Conservation (phyloP, 2,888 invertebrate genomes). For the Hypolimnas misippus region DNA sequence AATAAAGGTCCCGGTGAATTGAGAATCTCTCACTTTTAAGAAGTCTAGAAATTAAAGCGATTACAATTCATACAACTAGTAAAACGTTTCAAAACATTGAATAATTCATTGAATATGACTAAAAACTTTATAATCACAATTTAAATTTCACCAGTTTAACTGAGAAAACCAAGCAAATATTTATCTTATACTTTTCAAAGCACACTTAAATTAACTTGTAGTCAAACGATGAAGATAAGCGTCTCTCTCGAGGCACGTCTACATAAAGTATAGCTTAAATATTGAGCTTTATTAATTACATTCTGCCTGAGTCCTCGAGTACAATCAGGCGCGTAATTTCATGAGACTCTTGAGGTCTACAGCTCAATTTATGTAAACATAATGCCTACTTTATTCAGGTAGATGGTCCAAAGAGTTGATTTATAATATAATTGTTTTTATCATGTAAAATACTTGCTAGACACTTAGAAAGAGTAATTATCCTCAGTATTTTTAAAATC, state of each 20-base stretch:
- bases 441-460: background rate
- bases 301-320: slow-evolving; percentile 29
- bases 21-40: too few relatives aligned
- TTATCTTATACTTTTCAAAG: slow-evolving; percentile 23
- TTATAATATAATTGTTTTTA: slow-evolving; percentile 1
- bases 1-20: too few relatives aligned
- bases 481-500: too few relatives aligned
- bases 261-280: slow-evolving; percentile 25
- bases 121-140: background rate
- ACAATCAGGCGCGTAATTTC: slow-evolving; percentile 41
- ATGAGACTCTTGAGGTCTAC: slow-evolving; percentile 38
- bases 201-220: slow-evolving; percentile 18
- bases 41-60: too few relatives aligned
- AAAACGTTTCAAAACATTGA: too few relatives aligned
- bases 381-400: slow-evolving; percentile 9
- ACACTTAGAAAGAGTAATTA: too few relatives aligned
- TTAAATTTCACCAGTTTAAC: slow-evolving; percentile 4
- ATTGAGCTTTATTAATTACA: slow-evolving; percentile 41
- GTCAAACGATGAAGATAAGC: slow-evolving; percentile 23
- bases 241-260: slow-evolving; percentile 7
- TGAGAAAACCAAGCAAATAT: slow-evolving; percentile 20
- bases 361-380: slow-evolving; percentile 11
- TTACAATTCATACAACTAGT: too few relatives aligned
- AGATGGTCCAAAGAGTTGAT: background rate
- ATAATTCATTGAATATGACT: background rate